Percentiles rank a stretch among this genome's conserved stretches.
These are phyloP conservation scores for Salvator merianae DNA, from an alignment of 2,113 vertebrate genomes.

Conservation along the genomic window DNA sequence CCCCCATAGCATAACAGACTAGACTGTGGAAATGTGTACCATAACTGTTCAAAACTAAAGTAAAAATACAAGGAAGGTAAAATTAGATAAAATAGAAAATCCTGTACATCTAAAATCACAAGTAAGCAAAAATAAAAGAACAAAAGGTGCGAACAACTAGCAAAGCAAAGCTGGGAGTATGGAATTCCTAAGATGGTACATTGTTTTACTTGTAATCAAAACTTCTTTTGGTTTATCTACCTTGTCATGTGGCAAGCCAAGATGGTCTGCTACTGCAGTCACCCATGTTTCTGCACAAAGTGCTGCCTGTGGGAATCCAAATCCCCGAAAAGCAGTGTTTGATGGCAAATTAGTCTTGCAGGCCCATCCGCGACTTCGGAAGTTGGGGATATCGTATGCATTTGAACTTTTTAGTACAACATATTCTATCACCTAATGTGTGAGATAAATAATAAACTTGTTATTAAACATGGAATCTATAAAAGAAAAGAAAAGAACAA, in stretches of 20 bases:
- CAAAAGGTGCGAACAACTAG: too few relatives aligned
- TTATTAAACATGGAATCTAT: not conserved
- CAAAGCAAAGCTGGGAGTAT: too few relatives aligned
- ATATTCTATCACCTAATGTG: constrained; percentile 63
- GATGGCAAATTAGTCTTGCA: constrained; percentile 89
- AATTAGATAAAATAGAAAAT: too few relatives aligned
- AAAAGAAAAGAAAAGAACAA: not conserved
- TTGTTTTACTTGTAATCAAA: not conserved
- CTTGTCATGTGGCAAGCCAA: constrained; percentile 64
- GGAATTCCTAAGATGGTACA: too few relatives aligned
- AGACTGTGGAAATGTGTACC: too few relatives aligned
- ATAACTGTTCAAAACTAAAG: too few relatives aligned
- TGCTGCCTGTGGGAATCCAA: constrained; percentile 81
- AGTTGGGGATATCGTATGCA: constrained; percentile 81
- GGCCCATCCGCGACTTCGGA: constrained; percentile 65
- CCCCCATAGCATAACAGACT: too few relatives aligned
- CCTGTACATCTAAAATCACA: too few relatives aligned
- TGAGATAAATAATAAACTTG: constrained; percentile 7
- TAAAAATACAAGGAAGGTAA: too few relatives aligned
- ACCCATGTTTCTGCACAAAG: constrained; percentile 80
- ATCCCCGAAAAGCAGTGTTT: constrained; percentile 85
- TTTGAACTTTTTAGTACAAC: constrained; percentile 80
- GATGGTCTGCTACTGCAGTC: constrained; percentile 76
- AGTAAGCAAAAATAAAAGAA: too few relatives aligned
- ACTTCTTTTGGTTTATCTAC: constrained; percentile 10